A percentile compares a stretch with the other conserved stretches of the same genome.
Evolutionary conservation across 2,888 invertebrate genomes (phyloP).

Genomic region (Mythimna pallens): DNA sequence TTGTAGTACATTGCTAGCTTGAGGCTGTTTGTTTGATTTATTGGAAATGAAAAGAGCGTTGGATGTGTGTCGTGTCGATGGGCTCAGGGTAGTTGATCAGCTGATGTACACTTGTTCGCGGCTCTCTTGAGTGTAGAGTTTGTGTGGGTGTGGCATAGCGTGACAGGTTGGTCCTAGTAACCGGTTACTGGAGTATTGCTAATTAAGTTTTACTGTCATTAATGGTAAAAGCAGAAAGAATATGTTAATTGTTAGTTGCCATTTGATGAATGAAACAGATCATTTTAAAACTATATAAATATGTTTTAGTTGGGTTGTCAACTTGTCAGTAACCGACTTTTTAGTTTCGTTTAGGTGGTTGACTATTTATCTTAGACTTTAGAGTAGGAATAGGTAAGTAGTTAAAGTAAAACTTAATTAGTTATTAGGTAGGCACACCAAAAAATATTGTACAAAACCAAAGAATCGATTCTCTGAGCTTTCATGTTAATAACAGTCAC

Average conservation of each 20-base stretch:
- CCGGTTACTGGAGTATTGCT: slow-evolving; percentile 27
- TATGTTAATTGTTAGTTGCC: not conserved
- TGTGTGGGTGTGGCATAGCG: slow-evolving; percentile 77
- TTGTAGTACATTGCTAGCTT: slow-evolving; percentile 49
- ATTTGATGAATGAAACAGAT: slow-evolving; percentile 4
- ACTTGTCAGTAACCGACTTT: not conserved
- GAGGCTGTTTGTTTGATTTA: slow-evolving; percentile 27
- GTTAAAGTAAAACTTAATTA: too few species aligned
- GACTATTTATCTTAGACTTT: slow-evolving; percentile 1
- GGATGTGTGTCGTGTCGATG: slow-evolving; percentile 58
- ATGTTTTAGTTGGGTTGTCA: not conserved
- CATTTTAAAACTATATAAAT: not conserved
- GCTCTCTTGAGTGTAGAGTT: slow-evolving; percentile 59
- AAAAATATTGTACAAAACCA: slow-evolving; percentile 4
- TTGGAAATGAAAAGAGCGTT: slow-evolving; percentile 56
- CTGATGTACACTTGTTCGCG: slow-evolving; percentile 61
- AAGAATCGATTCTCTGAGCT: slow-evolving; percentile 32
- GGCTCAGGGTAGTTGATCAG: slow-evolving; percentile 55
- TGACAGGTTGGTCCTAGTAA: slow-evolving; percentile 74
- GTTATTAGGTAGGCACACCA: not conserved
- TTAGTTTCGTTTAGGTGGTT: not conserved
- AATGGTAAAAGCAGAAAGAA: not conserved
- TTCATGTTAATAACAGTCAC: slow-evolving; percentile 37
- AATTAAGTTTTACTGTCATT: slow-evolving; percentile 32
- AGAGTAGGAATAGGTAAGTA: too few species aligned